Base-by-base conservation (phyloP, 2,888 invertebrate genomes). In the Bursaphelenchus okinawaensis region DNA sequence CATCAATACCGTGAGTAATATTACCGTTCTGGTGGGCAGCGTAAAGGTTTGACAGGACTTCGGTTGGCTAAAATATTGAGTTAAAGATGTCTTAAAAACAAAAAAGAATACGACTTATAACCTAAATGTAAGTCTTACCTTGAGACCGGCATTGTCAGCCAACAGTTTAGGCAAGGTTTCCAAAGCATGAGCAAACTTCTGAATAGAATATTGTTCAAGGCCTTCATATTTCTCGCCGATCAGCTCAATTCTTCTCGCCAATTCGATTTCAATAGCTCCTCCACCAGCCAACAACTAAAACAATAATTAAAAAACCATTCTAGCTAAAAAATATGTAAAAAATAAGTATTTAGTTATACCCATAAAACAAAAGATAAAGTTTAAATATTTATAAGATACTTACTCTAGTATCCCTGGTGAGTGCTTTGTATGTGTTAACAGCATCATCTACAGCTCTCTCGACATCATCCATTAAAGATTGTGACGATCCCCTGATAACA, bases 391-490 rank as follows among this genome's bases (percentile, higher is more conserved):
- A n/a, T n/a, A n/a, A 40, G 27, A 4, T 55, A 56, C 56, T 22
- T 52, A 71, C 70, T 27, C 63, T 55, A 27, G 77, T 73, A 75
- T 87, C 91, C 81, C 89, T 88, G 0, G 90, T 89, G 40, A 93
- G 86, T 61, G 90, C 90, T 84, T 98, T 99, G 85, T 92, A 98
- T 29, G 93, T 95, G 83, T 99, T 99, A 22, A 99, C 93, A 68
- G 94, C 98, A 86, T 99, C 98, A 85, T 99, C 94, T 78, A 99
- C 89, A 26, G 96, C 93, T 68, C 98, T 88, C 85, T 98, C 98
- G 79, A 98, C 90, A 80, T 99, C 98, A 84, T 99, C 98, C 92
- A 99, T 92, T 81, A 91, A 91, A 84, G 95, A 95, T 74, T 95
- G 93, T 4, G 96, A 95, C 0, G 98, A 90, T 0, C 96, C 98